These are phyloP conservation scores for Himalopsyche japonica DNA, from an alignment of 2,888 invertebrate genomes.

Conservation along the genomic window DNA sequence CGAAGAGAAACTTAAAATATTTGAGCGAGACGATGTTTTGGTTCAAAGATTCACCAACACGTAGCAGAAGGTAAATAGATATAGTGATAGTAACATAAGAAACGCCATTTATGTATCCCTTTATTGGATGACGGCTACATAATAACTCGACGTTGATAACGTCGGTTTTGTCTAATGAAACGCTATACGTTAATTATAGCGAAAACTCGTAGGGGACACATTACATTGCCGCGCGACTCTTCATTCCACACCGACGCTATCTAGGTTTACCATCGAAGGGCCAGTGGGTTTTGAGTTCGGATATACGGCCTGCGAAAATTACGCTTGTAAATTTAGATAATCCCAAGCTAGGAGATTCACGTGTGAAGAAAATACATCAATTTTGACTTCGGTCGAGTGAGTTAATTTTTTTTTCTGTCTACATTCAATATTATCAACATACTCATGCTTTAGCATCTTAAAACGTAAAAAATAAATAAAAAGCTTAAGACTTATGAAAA, in stretches of 20 bases:
- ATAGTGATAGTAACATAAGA: neutral
- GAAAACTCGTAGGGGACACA: constrained; percentile 17
- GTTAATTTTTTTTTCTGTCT: too few relatives aligned
- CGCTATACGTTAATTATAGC: constrained; percentile 24
- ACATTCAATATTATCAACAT: too few relatives aligned
- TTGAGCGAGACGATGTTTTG: neutral
- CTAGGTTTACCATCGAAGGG: neutral
- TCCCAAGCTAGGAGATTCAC: too few relatives aligned
- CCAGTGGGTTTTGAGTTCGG: neutral
- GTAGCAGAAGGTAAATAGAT: too few relatives aligned
- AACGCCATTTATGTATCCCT: neutral
- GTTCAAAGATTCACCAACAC: neutral
- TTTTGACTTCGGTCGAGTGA: too few relatives aligned
- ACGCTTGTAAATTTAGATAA: too few relatives aligned
- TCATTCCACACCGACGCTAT: neutral
- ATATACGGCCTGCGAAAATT: neutral
- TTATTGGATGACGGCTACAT: constrained; percentile 1
- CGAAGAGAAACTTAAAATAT: neutral
- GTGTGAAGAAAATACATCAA: too few relatives aligned
- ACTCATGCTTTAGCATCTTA: too few relatives aligned
- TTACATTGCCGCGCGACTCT: neutral
- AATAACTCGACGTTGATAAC: constrained; percentile 19
- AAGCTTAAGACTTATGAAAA: too few relatives aligned
- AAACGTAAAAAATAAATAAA: too few relatives aligned
- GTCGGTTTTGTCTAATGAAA: constrained; percentile 17